Conservation (phyloP, 2,888 invertebrate genomes). For the Thysanoteuthis rhombus region DNA sequence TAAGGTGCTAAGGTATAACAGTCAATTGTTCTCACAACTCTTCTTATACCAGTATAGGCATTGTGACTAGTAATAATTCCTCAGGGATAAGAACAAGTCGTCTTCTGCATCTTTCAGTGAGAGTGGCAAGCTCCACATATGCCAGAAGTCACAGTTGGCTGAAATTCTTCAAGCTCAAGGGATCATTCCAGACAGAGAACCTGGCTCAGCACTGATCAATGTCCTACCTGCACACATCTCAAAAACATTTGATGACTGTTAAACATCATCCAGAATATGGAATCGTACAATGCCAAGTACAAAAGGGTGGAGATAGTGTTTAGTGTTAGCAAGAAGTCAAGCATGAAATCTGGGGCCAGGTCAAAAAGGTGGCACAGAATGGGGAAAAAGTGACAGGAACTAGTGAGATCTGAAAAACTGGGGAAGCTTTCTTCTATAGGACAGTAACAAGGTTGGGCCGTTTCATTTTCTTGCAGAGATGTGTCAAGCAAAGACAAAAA, state of each 20-base stretch:
- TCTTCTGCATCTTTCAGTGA: slow-evolving; percentile 34
- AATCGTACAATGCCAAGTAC: slow-evolving; percentile 31
- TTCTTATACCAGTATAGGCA: slow-evolving; percentile 36
- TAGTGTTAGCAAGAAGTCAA: slow-evolving; percentile 29
- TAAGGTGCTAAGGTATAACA: too few relatives aligned
- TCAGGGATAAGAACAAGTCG: slow-evolving; percentile 34
- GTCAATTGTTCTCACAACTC: too few relatives aligned
- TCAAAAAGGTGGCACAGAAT: too few relatives aligned
- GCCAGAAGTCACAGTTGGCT: slow-evolving; percentile 32
- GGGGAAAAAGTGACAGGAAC: too few relatives aligned
- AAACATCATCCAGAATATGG: slow-evolving; percentile 35
- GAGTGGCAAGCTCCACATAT: slow-evolving; percentile 29
- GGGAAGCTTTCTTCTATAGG: too few relatives aligned
- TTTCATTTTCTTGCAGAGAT: too few relatives aligned
- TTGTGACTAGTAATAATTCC: slow-evolving; percentile 37
- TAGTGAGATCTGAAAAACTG: too few relatives aligned
- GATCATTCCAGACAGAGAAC: slow-evolving; percentile 12
- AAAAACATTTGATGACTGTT: slow-evolving; percentile 36
- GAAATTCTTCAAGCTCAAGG: slow-evolving; percentile 34
- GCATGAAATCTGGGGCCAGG: neutral
- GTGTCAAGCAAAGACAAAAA: too few relatives aligned
- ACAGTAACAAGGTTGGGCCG: too few relatives aligned
- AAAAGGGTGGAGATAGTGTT: slow-evolving; percentile 34
- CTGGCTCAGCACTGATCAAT: slow-evolving; percentile 37
- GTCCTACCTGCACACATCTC: slow-evolving; percentile 31